Conservation (phyloP, 2,888 invertebrate genomes). For the Rhingia campestris region DNA sequence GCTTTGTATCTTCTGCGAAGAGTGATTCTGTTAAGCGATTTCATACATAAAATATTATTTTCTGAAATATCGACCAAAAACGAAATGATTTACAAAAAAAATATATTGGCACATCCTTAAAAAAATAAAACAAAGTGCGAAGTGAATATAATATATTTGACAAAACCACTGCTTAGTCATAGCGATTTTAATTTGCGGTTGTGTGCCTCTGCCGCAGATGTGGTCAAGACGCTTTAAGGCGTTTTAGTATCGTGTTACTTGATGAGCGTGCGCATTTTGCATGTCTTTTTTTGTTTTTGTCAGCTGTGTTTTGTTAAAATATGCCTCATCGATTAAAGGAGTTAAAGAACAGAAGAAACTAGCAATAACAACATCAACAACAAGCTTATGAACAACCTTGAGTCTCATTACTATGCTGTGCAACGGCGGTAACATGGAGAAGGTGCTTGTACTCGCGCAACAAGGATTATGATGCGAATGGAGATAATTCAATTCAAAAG, state of each 20-base stretch:
- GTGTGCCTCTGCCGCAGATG: conserved; percentile 46
- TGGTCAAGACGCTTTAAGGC: conserved; percentile 67
- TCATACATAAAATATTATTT: neutral
- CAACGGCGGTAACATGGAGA: conserved; percentile 51
- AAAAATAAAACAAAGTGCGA: conserved; percentile 26
- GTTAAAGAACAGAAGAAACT: conserved; percentile 36
- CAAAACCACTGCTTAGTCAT: conserved; percentile 40
- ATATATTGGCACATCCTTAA: neutral
- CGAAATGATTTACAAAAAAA: neutral
- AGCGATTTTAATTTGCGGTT: conserved; percentile 51
- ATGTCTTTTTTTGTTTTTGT: conserved; percentile 19
- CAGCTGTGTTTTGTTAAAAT: conserved; percentile 63
- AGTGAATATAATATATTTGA: conserved; percentile 57
- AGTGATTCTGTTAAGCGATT: conserved; percentile 10
- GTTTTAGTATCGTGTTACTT: conserved; percentile 68
- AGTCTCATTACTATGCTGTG: conserved; percentile 67
- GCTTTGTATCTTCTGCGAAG: conserved; percentile 12
- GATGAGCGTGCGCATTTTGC: conserved; percentile 20
- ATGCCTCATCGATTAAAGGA: conserved; percentile 59
- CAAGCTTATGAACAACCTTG: conserved; percentile 61
- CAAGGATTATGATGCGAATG: conserved; percentile 67
- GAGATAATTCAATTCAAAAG: neutral
- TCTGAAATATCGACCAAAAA: no score
- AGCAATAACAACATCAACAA: conserved; percentile 7
- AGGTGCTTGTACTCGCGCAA: conserved; percentile 62